phyloP scores from a whole-genome alignment of 2,797 vertebrate genomes.

The Scyliorhinus canicula region DNA sequence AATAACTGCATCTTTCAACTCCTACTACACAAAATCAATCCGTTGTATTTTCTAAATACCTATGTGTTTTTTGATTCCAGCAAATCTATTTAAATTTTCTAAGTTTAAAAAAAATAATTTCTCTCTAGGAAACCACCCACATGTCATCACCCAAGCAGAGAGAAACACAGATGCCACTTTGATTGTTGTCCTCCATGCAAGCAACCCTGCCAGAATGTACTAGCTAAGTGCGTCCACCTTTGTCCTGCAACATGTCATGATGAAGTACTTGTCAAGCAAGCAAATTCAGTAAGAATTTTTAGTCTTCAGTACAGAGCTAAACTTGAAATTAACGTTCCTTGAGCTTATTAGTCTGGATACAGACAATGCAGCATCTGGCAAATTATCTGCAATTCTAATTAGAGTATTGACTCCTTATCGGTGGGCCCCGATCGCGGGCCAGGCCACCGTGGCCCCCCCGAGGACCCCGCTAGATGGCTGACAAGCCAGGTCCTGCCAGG shows the following conservation, averaged over 20 bases:
- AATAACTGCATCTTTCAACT: not conserved
- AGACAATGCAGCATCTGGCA: not conserved
- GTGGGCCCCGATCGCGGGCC: no score
- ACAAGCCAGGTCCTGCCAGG: no score
- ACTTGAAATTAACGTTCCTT: not conserved
- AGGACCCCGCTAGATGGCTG: no score
- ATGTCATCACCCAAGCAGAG: constrained; percentile 77
- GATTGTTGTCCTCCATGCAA: constrained; percentile 76
- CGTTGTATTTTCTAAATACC: not conserved
- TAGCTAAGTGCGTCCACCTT: constrained; percentile 65
- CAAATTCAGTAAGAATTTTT: constrained; percentile 55
- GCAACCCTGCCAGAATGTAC: constrained; percentile 66
- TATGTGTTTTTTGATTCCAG: not conserved
- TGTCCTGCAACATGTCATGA: constrained; percentile 82
- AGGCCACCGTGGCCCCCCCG: no score
- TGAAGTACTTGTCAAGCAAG: constrained; percentile 73
- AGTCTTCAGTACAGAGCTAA: not conserved
- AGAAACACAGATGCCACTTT: constrained; percentile 80
- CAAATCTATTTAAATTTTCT: not conserved
- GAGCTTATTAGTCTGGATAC: not conserved
- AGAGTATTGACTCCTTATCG: not conserved
- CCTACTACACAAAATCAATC: not conserved
- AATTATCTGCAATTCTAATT: no score
- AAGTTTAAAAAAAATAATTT: not conserved
- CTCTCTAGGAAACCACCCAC: constrained; percentile 64